Conservation (phyloP, 2,797 vertebrate genomes). For the Bovichtus variegatus region DNA sequence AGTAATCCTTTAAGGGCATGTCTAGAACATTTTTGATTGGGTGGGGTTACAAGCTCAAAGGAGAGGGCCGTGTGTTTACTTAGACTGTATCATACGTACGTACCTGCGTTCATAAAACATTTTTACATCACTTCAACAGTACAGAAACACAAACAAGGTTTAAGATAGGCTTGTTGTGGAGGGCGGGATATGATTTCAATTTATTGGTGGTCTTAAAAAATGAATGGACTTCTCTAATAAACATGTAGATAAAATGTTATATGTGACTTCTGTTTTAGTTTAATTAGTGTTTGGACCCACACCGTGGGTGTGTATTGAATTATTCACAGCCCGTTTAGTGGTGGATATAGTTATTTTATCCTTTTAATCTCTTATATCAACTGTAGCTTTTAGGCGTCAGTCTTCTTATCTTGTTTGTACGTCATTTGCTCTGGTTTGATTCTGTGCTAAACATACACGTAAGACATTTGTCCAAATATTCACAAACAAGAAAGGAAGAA, state of each 20-base stretch:
- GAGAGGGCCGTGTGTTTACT: not conserved
- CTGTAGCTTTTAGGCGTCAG: not conserved
- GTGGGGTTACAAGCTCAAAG: constrained; percentile 1
- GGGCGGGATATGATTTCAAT: not conserved
- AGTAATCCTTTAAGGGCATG: constrained; percentile 50
- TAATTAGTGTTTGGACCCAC: constrained; percentile 17
- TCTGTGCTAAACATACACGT: not conserved
- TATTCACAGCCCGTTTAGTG: constrained; percentile 41
- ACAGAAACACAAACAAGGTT: not conserved
- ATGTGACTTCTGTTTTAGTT: not conserved
- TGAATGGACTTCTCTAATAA: constrained; percentile 10
- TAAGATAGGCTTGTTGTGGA: not conserved
- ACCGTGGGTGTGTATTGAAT: constrained; percentile 11
- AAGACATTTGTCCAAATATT: not conserved
- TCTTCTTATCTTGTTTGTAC: not conserved
- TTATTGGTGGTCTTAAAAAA: constrained; percentile 2
- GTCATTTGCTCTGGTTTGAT: constrained; percentile 1
- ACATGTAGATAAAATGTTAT: constrained; percentile 17
- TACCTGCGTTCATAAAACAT: not conserved
- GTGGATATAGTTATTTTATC: constrained; percentile 9
- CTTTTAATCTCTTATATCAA: not conserved
- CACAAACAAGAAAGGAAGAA: not conserved
- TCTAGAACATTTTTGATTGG: constrained; percentile 29
- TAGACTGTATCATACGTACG: not conserved
- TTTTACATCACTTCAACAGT: not conserved